A percentile compares a stretch with the other conserved stretches of the same genome.
phyloP scores from a whole-genome alignment of 2,113 vertebrate genomes.

The Malurus melanocephalus region DNA sequence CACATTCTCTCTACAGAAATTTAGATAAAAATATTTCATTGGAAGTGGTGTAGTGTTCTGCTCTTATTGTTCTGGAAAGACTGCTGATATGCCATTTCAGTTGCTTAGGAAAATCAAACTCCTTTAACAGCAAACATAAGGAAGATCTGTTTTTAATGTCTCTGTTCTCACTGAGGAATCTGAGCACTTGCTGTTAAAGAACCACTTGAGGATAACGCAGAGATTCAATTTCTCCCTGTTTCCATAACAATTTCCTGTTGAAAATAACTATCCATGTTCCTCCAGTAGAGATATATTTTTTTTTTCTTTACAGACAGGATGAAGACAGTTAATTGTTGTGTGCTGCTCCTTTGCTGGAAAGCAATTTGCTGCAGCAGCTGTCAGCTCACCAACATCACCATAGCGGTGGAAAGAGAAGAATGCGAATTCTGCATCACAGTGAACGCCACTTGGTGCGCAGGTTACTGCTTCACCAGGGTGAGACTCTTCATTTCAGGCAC shows the following conservation, averaged over 20 bases:
- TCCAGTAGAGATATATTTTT: not conserved
- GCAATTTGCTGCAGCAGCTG: conserved; percentile 71
- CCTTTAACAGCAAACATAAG: not conserved
- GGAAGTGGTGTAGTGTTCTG: not conserved
- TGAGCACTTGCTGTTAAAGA: not conserved
- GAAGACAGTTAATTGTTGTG: conserved; percentile 74
- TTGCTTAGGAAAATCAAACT: not conserved
- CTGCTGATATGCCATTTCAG: not conserved
- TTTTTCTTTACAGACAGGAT: conserved; percentile 60
- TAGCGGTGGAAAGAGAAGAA: conserved; percentile 82
- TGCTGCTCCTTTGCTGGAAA: conserved; percentile 78
- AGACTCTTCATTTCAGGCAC: conserved; percentile 3
- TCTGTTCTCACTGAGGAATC: not conserved
- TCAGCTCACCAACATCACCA: conserved; percentile 77
- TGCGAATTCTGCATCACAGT: conserved; percentile 78
- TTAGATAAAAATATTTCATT: not conserved
- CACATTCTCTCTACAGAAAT: not conserved
- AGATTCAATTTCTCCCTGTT: not conserved
- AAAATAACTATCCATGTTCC: not conserved
- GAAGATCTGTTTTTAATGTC: not conserved
- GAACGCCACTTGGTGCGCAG: conserved; percentile 82
- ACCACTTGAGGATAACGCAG: not conserved
- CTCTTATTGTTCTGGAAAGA: not conserved
- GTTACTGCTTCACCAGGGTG: conserved; percentile 84
- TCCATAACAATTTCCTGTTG: not conserved